Base-by-base conservation (phyloP, 2,888 invertebrate genomes). In the Germaria angustata region DNA sequence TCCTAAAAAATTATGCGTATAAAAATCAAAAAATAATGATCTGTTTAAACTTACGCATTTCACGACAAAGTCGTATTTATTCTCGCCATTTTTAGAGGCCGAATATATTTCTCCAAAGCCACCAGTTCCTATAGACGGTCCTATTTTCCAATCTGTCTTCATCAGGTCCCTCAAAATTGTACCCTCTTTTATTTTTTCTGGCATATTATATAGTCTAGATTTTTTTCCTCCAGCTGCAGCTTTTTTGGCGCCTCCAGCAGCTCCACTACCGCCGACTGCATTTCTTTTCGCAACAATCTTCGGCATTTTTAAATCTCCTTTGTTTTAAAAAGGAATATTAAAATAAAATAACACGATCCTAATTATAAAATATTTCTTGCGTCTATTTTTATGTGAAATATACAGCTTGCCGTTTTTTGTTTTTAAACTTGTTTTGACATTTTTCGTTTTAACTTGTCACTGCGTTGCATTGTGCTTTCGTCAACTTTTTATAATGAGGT, bases 71-170 rank as follows among this genome's bases (percentile, higher is more conserved):
- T 94, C 93, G 90, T 94, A 95, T 73, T 91, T 90, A 0, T 92
- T 92, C 36, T 92, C 92, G 8, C 93, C 93, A 22, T 91, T 91
- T 72, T 93, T 93, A 90, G 94, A 94, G 49, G 96, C 97, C 0
- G 95, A 94, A 90, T 98, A 98, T 86, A 98, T 97, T 90, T 97
- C 96, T 0, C 98, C 98, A 90, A 98, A 98, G 11, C 98, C 98
- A 0, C 98, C 98, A 75, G 95, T 93, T 0, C 98, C 98, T 80
- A 98, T 96, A 0, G 97, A 95, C 13, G 94, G 93, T 0, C 98
- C 98, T 77, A 98, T 93, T 84, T 94, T 94, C 98, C 98, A 99
- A 89, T 95, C 93, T 84, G 95, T 95, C 89, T 97, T 96, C 11
- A 92, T 90, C 36, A 95, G 90, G 91, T 98, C 97, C 44, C 93